A percentile compares a stretch with the other conserved stretches of the same genome.
These are phyloP conservation scores for Clitarchus hookeri DNA, from an alignment of 2,888 invertebrate genomes.

Conservation along the genomic window DNA sequence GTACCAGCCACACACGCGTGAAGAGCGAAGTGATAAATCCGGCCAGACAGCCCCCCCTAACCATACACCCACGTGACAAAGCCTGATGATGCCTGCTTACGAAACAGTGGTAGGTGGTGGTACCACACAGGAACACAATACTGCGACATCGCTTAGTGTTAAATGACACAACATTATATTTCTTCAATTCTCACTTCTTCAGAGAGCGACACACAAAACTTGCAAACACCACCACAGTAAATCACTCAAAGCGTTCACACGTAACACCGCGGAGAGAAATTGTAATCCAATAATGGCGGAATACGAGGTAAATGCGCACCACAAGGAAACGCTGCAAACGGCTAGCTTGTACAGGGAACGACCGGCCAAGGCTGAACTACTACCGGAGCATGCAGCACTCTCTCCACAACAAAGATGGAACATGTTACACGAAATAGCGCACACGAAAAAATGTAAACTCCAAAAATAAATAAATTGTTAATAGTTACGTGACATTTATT, in stretches of 20 bases:
- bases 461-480: background rate
- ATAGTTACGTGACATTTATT: background rate
- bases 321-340: conserved; percentile 31
- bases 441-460: background rate
- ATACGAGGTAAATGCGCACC: conserved; percentile 36
- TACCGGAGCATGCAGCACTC: conserved; percentile 34
- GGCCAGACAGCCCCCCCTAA: conserved; percentile 28
- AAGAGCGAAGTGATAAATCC: background rate
- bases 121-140: conserved; percentile 36
- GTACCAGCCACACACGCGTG: background rate
- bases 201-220: conserved; percentile 28
- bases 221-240: conserved; percentile 26
- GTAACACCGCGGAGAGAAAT: background rate
- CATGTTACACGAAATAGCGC: background rate
- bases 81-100: conserved; percentile 37
- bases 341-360: conserved; percentile 40
- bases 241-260: conserved; percentile 25
- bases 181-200: background rate
- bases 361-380: conserved; percentile 38
- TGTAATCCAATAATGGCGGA: conserved; percentile 42
- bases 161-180: conserved; percentile 11
- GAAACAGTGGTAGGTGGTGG: conserved; percentile 39
- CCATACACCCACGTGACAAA: conserved; percentile 43
- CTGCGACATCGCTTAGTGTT: conserved; percentile 16
- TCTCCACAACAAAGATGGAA: conserved; percentile 10